These are phyloP conservation scores for Xylophagus ater DNA, from an alignment of 2,888 invertebrate genomes.

Conservation along the genomic window DNA sequence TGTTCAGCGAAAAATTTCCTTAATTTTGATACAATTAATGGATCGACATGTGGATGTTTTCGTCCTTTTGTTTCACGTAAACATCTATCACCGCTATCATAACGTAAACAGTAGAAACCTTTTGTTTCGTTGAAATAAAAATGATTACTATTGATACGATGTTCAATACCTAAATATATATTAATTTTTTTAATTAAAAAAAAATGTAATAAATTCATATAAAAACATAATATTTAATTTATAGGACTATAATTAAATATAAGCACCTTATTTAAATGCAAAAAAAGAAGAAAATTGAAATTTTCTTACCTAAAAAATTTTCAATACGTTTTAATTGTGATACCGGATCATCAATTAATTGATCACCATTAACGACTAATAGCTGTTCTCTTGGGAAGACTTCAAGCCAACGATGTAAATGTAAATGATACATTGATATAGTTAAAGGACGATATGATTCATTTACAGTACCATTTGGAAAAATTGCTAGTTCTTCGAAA, in stretches of 20 bases:
- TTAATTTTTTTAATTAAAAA: too few species aligned
- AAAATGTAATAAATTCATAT: too few species aligned
- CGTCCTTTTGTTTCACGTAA: conserved; percentile 71
- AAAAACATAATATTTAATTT: too few species aligned
- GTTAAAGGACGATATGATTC: conserved; percentile 72
- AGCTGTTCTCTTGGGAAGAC: conserved; percentile 86
- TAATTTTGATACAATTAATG: conserved; percentile 64
- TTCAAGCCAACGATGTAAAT: conserved; percentile 84
- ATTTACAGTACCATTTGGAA: conserved; percentile 72
- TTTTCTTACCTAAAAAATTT: conserved; percentile 68
- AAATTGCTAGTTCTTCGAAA: conserved; percentile 72
- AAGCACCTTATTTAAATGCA: too few species aligned
- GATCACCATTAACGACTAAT: conserved; percentile 89
- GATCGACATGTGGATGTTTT: conserved; percentile 74
- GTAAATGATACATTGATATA: conserved; percentile 84
- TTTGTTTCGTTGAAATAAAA: conserved; percentile 96
- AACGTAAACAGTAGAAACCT: conserved; percentile 86
- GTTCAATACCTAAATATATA: conserved; percentile 38
- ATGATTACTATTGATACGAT: conserved; percentile 65
- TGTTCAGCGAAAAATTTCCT: conserved; percentile 81
- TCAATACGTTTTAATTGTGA: conserved; percentile 80
- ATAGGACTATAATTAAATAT: too few species aligned
- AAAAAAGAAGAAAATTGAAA: too few species aligned
- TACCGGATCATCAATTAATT: conserved; percentile 80
- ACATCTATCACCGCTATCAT: conserved; percentile 76